Conservation (phyloP, 2,888 invertebrate genomes). For the Malthinus flaveolus region DNA sequence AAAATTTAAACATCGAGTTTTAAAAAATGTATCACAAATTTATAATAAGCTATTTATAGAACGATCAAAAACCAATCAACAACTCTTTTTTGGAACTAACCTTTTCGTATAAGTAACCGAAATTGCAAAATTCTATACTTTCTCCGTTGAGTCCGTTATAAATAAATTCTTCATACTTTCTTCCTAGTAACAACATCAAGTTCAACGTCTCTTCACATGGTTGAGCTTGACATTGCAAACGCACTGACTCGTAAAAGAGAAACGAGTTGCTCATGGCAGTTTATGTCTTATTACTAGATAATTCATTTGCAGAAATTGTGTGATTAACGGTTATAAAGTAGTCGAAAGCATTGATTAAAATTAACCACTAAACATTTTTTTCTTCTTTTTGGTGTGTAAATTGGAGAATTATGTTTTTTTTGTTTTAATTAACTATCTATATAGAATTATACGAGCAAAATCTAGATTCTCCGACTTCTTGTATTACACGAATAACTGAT, state of each 20-base stretch:
- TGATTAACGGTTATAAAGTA: constrained; percentile 20
- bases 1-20: too few species aligned
- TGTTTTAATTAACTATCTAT: too few species aligned
- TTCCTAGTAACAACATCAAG: constrained; percentile 28
- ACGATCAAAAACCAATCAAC: too few species aligned
- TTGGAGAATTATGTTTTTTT: too few species aligned
- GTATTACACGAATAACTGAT: too few species aligned
- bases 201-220: constrained; percentile 35
- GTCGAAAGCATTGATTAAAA: constrained; percentile 11
- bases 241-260: constrained; percentile 36
- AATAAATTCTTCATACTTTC: constrained; percentile 20
- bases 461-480: too few species aligned
- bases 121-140: constrained; percentile 9
- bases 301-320: constrained; percentile 26
- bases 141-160: constrained; percentile 20
- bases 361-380: not conserved
- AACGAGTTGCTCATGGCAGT: constrained; percentile 21
- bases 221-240: constrained; percentile 39
- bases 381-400: too few species aligned
- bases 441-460: too few species aligned
- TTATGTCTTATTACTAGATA: constrained; percentile 23
- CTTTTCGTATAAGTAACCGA: not conserved
- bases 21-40: too few species aligned
- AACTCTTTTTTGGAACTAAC: too few species aligned
- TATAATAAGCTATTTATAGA: too few species aligned